These are phyloP conservation scores for Melanotaenia trifasciata DNA, from an alignment of 2,797 vertebrate species.

Conservation along the genomic window DNA sequence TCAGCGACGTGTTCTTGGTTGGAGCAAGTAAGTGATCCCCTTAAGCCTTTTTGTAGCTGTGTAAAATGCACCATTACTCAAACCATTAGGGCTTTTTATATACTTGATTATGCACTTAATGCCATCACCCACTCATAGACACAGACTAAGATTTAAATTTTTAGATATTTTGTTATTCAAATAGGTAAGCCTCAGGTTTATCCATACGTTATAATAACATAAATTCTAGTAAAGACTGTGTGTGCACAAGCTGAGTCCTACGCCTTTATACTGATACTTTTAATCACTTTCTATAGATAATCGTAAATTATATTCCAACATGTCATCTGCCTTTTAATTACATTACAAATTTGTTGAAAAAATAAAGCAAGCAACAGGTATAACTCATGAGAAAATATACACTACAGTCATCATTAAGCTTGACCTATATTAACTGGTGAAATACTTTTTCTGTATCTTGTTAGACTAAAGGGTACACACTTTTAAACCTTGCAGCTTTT, in stretches of 20 bases:
- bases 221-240: background rate
- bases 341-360: background rate
- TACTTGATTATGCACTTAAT: background rate
- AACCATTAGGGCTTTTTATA: background rate
- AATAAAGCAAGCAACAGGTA: background rate
- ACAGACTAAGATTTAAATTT: background rate
- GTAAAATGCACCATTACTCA: conserved; percentile 37
- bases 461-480: background rate
- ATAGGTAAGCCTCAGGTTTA: background rate
- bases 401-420: no score
- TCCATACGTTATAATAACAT: background rate
- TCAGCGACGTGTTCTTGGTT: conserved; percentile 91
- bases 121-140: background rate
- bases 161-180: background rate
- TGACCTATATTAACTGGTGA: background rate
- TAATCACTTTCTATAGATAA: background rate
- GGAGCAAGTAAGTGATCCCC: conserved; percentile 89
- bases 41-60: conserved; percentile 13
- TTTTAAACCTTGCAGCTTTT: background rate
- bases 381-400: background rate
- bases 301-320: background rate
- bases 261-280: background rate
- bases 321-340: background rate
- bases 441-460: background rate
- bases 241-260: background rate